Evolutionary conservation across 2,113 vertebrate species (phyloP), one percentile per base, ranked within the genome.

Genomic region (Thermophis baileyi): DNA sequence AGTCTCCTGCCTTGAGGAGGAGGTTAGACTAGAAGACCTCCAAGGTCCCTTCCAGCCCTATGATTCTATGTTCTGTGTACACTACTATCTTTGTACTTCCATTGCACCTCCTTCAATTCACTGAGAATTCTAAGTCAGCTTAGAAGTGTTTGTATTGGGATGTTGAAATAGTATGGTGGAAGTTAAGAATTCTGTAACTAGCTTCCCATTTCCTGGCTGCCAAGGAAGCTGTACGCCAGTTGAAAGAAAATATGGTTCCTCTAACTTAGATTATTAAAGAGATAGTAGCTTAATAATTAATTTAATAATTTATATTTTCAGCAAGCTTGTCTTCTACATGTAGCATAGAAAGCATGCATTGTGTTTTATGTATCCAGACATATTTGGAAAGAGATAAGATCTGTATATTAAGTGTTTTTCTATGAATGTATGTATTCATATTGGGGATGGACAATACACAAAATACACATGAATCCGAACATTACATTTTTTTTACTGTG

Each of bases 101-200:
- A 74, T 20, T 40, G 63, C 11, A 35, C 10, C 47, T 50, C 20
- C 47, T 30, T 50, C 49, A 50, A 8, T 87, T 51, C 51, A 89
- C n/a, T 25, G n/a, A 74, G 14, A 74, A 74, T 74, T 74, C 69
- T 74, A 74, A 35, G 69, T 74, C 6, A 74, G 16, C 25, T 3
- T 91, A 95, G 91, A 88, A 94, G 63, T 11, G 24, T 25, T 94
- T 14, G 30, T 9, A 74, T 88, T 93, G 93, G 92, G 92, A 89
- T 51, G 92, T 94, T 90, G 90, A 63, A 90, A 60, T 88, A 92
- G 89, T 30, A 24, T 9, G 90, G 63, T 81, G 11, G 92, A 27
- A 51, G 86, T 95, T 96, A 94, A 94, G 88, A 93, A 93, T 63
- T 95, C 92, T 95, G 90, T 92, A 90, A 93, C 22, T 2, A 2